Evolutionary conservation across 2,888 invertebrate genomes (phyloP).

Genomic region (Calephelis perditalis): DNA sequence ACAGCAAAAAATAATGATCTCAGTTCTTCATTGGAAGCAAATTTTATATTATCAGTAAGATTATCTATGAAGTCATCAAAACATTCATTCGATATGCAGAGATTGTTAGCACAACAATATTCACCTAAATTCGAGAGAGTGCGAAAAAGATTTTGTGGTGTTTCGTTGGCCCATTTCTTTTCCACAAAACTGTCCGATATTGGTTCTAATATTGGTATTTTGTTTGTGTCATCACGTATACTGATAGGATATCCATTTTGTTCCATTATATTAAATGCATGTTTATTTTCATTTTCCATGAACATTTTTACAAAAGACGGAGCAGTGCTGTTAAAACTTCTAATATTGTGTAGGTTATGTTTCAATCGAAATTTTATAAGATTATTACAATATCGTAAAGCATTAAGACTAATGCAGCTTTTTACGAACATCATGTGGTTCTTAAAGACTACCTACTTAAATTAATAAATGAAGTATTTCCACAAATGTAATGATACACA

Average conservation of each 20-base stretch:
- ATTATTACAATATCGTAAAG: not conserved
- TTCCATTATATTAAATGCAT: slow-evolving; percentile 59
- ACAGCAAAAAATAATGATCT: slow-evolving; percentile 71
- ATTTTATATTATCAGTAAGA: slow-evolving; percentile 70
- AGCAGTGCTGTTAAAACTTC: slow-evolving; percentile 38
- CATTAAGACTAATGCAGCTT: not conserved
- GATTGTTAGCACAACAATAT: slow-evolving; percentile 48
- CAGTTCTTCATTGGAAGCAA: slow-evolving; percentile 78
- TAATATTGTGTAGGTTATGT: slow-evolving; percentile 12
- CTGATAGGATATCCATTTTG: slow-evolving; percentile 49
- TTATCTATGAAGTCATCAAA: slow-evolving; percentile 60
- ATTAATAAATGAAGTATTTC: too few species aligned
- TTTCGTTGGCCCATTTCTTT: slow-evolving; percentile 46
- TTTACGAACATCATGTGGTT: not conserved
- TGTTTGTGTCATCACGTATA: slow-evolving; percentile 25
- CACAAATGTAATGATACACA: too few species aligned
- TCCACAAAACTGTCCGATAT: slow-evolving; percentile 41
- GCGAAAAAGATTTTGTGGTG: slow-evolving; percentile 44
- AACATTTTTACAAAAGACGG: slow-evolving; percentile 47
- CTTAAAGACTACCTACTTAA: not conserved
- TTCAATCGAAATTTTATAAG: not conserved
- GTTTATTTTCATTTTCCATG: slow-evolving; percentile 60
- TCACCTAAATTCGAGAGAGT: slow-evolving; percentile 48
- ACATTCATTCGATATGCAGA: slow-evolving; percentile 52
- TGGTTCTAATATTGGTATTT: slow-evolving; percentile 32